Conservation (phyloP, 2,113 vertebrate species). For the Cochlearius cochlearius region DNA sequence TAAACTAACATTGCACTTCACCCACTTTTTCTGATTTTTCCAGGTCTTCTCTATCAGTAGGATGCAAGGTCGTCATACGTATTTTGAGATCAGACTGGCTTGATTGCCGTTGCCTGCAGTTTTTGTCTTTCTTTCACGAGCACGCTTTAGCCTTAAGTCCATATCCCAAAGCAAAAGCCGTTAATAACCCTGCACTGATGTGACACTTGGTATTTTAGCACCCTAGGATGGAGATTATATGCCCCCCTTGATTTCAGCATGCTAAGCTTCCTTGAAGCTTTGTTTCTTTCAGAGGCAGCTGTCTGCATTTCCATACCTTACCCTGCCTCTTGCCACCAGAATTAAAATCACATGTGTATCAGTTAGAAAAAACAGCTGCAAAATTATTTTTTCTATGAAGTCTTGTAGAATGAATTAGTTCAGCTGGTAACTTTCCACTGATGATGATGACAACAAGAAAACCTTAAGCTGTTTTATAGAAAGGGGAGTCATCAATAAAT, state of each 20-base stretch:
- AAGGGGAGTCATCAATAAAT: neutral
- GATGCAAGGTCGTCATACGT: neutral
- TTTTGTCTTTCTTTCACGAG: neutral
- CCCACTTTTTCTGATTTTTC: neutral
- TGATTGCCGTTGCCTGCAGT: neutral
- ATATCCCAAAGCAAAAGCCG: neutral
- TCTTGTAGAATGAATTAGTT: neutral
- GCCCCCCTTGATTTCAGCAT: neutral
- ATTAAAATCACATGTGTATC: neutral
- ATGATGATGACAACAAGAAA: neutral
- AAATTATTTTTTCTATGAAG: neutral
- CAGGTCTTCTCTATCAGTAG: neutral
- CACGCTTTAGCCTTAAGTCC: neutral
- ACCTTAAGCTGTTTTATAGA: neutral
- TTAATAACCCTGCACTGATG: neutral
- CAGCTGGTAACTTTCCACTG: neutral
- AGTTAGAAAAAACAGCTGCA: neutral
- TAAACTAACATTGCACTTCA: neutral
- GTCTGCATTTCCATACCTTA: conserved; percentile 25
- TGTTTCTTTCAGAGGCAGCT: conserved; percentile 38
- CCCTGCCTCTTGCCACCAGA: neutral
- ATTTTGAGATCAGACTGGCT: neutral
- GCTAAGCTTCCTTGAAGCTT: conserved; percentile 40
- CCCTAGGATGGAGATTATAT: neutral
- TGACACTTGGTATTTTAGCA: neutral